phyloP scores from a whole-genome alignment of 2,113 vertebrate genomes.

The Larimichthys polyactis region DNA sequence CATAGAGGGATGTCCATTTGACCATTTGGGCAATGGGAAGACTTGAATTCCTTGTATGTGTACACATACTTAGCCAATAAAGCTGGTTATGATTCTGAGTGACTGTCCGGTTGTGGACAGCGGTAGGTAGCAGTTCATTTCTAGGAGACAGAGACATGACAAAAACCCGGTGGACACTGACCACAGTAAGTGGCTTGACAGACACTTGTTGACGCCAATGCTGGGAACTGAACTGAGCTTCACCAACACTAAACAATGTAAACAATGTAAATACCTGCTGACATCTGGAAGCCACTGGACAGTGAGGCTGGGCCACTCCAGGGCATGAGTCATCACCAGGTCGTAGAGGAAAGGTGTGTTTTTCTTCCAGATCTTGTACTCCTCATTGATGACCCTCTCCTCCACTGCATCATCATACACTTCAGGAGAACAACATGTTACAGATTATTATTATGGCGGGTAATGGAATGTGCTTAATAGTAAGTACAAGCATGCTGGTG shows the following conservation, averaged over 20 bases:
- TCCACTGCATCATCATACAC: conserved; percentile 94
- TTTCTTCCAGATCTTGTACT: conserved; percentile 98
- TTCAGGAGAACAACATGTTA: conserved; percentile 54
- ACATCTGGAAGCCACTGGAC: conserved; percentile 95
- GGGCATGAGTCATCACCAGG: conserved; percentile 93
- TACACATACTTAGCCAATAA: too few relatives aligned
- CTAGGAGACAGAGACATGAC: not conserved
- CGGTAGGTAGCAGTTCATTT: not conserved
- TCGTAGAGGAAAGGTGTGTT: conserved; percentile 95
- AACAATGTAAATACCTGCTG: conserved; percentile 84
- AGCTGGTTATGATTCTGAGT: not conserved
- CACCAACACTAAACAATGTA: too few relatives aligned
- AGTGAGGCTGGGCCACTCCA: conserved; percentile 95
- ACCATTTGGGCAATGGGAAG: not conserved
- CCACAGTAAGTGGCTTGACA: too few relatives aligned
- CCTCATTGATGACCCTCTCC: conserved; percentile 93
- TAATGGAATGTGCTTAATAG: too few relatives aligned
- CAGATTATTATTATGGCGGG: not conserved
- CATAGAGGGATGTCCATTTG: not conserved
- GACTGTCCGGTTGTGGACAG: not conserved
- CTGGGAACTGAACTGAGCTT: not conserved
- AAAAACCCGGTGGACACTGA: too few relatives aligned
- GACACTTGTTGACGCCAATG: too few relatives aligned
- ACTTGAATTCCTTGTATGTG: too few relatives aligned
- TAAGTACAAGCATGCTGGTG: not conserved